Evolutionary conservation across 2,888 invertebrate species (phyloP).

Genomic region (Hermaeophaga mercurialis): DNA sequence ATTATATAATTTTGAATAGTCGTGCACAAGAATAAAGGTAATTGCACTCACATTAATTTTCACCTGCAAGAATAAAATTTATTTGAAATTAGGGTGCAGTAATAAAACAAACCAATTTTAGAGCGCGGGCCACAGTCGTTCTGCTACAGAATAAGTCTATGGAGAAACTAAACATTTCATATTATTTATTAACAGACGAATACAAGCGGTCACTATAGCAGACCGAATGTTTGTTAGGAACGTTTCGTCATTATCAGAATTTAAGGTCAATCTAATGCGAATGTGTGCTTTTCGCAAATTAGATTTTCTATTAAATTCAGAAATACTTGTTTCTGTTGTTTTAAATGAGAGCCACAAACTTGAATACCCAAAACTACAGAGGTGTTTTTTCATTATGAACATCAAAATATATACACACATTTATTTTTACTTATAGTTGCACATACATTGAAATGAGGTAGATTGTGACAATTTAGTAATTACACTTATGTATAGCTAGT

Average conservation of each 20-base stretch:
- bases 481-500: not conserved
- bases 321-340: constrained; percentile 5
- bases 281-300: constrained; percentile 38
- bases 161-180: not conserved
- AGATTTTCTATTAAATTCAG: constrained; percentile 23
- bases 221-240: constrained; percentile 28
- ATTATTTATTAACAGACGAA: not conserved
- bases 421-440: not conserved
- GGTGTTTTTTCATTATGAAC: constrained; percentile 5
- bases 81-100: constrained; percentile 39
- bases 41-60: too few relatives aligned
- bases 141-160: constrained; percentile 22
- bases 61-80: constrained; percentile 9
- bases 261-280: constrained; percentile 28
- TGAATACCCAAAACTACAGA: constrained; percentile 11
- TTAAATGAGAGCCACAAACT: constrained; percentile 26
- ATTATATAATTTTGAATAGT: too few relatives aligned
- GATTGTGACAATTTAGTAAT: constrained; percentile 20
- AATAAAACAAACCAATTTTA: constrained; percentile 42
- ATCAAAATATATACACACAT: constrained; percentile 13
- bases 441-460: constrained; percentile 27
- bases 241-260: constrained; percentile 30
- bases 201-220: constrained; percentile 20
- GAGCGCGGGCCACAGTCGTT: constrained; percentile 29
- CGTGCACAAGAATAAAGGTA: too few relatives aligned